Evolutionary conservation across 2,888 invertebrate genomes (phyloP), one percentile per base, ranked within the genome.

Genomic region (Patella pellucida): DNA sequence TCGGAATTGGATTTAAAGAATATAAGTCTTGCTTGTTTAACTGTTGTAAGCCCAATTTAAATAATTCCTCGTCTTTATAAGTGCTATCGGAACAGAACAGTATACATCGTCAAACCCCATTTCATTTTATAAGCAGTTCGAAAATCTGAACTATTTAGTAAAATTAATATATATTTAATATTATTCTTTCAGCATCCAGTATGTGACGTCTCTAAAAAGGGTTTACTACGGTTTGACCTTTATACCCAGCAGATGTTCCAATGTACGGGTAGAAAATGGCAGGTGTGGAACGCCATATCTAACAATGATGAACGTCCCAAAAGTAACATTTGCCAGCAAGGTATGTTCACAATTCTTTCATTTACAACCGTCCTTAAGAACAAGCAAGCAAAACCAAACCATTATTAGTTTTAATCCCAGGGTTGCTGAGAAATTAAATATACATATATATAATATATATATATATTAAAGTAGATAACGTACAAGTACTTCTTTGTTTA

Each of bases 251-350:
- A 86, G 78, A 85, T 90, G 84, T 88, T 86, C 80, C 86, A 88
- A 50, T 90, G 90, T 83, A 85, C 88, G 74, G 89, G 89, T 12
- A 79, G 74, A n/a, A 80, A 82, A 1, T 90, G 90, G 90, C 83
- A 83, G 74, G 79, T 79, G 1, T 88, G 87, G 87, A 84, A 81
- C n/a, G 79, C 85, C 9, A 80, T 78, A 15, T 79, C 83, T 68
- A 84, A 83, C 75, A 82, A 84, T 77, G 86, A 85, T 70, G 85
- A 86, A 72, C 83, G 83, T 15, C 80, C 84, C 9, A 78, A 77
- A 71, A 82, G 81, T 14, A 78, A 77, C 16, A 80, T 81, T 54
- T 87, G 87, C 72, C 84, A 81, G 73, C 82, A 81, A 78, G 85
- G 86, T 86, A 75, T 73, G 74, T 79, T 15, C 19, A 4, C 7